Percentiles rank a stretch among this genome's conserved stretches.
phyloP scores from a whole-genome alignment of 2,797 vertebrate species.

The Phyllotis vaccarum region DNA sequence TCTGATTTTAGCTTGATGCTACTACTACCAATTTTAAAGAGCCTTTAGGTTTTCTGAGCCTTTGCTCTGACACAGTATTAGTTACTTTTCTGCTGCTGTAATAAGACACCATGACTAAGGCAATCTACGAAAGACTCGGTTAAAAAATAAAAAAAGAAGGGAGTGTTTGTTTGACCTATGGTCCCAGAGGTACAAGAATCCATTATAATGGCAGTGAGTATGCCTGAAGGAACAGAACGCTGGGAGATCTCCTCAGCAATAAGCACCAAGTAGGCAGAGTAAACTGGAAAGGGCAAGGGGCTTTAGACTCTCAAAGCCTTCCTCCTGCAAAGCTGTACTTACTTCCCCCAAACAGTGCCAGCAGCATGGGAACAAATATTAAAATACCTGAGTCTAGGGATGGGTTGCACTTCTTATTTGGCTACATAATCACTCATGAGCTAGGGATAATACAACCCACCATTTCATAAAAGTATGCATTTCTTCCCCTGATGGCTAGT shows the following conservation, averaged over 20 bases:
- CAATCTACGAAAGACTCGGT: neutral
- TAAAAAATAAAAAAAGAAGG: neutral
- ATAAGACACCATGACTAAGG: neutral
- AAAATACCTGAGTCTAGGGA: neutral
- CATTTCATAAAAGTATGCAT: neutral
- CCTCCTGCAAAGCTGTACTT: neutral
- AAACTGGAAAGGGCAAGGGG: neutral
- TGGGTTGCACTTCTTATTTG: neutral
- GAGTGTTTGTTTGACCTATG: neutral
- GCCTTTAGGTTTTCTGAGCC: constrained; percentile 40
- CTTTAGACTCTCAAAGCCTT: neutral
- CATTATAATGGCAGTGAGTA: neutral
- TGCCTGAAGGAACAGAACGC: neutral
- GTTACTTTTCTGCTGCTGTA: neutral
- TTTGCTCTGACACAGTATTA: neutral
- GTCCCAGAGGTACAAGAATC: neutral
- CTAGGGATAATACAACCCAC: neutral
- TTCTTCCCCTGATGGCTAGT: neutral
- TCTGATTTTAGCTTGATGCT: neutral
- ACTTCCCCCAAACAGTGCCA: neutral
- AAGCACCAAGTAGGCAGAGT: neutral
- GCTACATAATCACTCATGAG: neutral
- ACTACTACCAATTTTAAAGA: neutral
- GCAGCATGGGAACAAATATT: neutral
- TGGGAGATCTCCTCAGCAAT: too few relatives aligned